These are phyloP conservation scores for Calvadosia cruxmelitensis DNA, from an alignment of 30 jellyfish, hydroid and myxozoan species.

Conservation along the genomic window DNA sequence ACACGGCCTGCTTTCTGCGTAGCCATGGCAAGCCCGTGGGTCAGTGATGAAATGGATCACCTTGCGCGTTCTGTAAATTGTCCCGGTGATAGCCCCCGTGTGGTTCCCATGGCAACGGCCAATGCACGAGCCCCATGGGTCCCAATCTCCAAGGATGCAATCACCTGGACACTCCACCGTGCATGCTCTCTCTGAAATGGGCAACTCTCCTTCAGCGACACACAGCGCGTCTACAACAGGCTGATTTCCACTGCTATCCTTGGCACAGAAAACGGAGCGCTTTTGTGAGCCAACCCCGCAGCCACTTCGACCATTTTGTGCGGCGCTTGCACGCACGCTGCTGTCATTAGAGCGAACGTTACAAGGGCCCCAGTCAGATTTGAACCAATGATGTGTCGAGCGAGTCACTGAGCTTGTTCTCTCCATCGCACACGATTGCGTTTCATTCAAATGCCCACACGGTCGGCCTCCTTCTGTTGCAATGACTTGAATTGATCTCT, in stretches of 20 bases:
- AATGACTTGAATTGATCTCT: slow-evolving; percentile 3
- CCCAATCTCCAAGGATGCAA: slow-evolving; percentile 54
- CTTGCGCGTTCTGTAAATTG: slow-evolving; percentile 40
- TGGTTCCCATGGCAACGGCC: slow-evolving; percentile 22
- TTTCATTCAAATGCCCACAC: slow-evolving; percentile 25
- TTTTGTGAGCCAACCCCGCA: slow-evolving; percentile 27
- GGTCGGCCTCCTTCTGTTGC: slow-evolving; percentile 9
- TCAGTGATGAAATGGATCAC: slow-evolving; percentile 31
- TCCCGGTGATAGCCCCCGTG: slow-evolving; percentile 31
- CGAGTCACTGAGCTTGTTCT: neutral
- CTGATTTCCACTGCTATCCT: slow-evolving; percentile 25
- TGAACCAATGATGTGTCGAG: slow-evolving; percentile 24
- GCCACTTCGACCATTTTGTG: neutral
- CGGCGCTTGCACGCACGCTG: neutral
- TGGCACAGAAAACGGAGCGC: slow-evolving; percentile 40
- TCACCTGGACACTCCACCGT: slow-evolving; percentile 13
- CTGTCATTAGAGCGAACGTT: slow-evolving; percentile 4
- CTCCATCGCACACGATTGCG: slow-evolving; percentile 4
- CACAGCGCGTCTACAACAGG: slow-evolving; percentile 33
- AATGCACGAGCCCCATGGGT: slow-evolving; percentile 47
- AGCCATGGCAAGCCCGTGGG: slow-evolving; percentile 39
- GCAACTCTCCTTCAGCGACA: slow-evolving; percentile 22
- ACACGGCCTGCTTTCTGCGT: slow-evolving; percentile 58
- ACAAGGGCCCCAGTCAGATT: slow-evolving; percentile 19
- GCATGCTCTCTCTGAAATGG: slow-evolving; percentile 28